Evolutionary conservation across 2,888 invertebrate genomes (phyloP).

Genomic region (Acanthosepion lycidas): DNA sequence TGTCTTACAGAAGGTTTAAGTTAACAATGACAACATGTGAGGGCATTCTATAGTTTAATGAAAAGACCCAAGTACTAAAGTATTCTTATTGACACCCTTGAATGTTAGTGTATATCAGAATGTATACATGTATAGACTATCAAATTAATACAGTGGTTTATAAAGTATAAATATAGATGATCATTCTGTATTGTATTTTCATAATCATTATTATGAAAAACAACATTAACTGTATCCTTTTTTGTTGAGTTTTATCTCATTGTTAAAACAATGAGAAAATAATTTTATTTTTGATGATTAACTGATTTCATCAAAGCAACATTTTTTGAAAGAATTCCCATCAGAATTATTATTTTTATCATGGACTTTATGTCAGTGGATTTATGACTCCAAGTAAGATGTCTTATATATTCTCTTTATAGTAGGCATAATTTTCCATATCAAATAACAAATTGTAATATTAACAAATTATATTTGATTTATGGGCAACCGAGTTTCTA

Average conservation of each 20-base stretch:
- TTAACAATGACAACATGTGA: conserved; percentile 16
- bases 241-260: neutral
- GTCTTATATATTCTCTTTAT: conserved; percentile 33
- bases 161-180: neutral
- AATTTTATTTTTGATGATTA: conserved; percentile 8
- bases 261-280: neutral
- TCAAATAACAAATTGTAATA: neutral
- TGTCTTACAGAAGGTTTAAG: neutral
- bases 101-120: conserved; percentile 4
- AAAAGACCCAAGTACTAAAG: neutral
- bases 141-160: neutral
- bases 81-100: neutral
- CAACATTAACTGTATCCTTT: neutral
- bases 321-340: neutral
- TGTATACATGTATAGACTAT: neutral
- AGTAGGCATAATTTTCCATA: neutral
- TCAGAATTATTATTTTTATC: neutral
- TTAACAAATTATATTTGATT: neutral
- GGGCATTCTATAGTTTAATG: conserved; percentile 33
- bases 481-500: neutral
- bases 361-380: neutral
- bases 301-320: conserved; percentile 33
- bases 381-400: neutral
- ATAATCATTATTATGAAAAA: neutral
- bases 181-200: neutral